These are phyloP conservation scores for Drosophila robusta DNA, from an alignment of 2,888 invertebrate genomes.

Conservation along the genomic window DNA sequence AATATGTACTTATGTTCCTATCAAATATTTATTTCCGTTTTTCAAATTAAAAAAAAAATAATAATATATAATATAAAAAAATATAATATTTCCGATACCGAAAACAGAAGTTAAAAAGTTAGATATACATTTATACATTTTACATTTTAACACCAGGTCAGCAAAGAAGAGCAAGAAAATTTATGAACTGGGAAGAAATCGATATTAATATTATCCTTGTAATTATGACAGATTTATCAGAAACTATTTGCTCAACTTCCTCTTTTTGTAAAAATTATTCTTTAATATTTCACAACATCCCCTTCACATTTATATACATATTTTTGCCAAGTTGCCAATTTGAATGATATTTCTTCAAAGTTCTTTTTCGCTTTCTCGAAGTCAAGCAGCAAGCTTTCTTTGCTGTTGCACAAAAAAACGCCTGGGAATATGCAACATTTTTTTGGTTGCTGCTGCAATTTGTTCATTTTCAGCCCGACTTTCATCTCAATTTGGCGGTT, in stretches of 20 bases:
- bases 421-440: slow-evolving; percentile 59
- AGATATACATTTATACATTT: too few species aligned
- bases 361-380: neutral
- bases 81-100: too few species aligned
- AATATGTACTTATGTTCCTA: too few species aligned
- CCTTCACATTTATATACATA: neutral
- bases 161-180: neutral
- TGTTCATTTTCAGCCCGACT: neutral
- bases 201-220: neutral
- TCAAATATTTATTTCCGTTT: too few species aligned
- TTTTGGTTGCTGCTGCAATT: slow-evolving; percentile 10
- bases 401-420: slow-evolving; percentile 5
- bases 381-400: neutral
- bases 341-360: slow-evolving; percentile 15
- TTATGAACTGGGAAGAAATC: neutral
- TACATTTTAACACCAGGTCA: neutral
- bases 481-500: neutral
- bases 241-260: neutral
- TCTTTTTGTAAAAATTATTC: neutral
- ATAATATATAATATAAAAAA: too few species aligned
- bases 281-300: neutral
- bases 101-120: too few species aligned
- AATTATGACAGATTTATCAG: neutral
- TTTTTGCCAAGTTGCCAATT: slow-evolving; percentile 23
- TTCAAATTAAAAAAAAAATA: too few species aligned